Evolutionary conservation across 37 sponge, comb jelly and placozoan genomes (phyloP).

Genomic region (Spongilla lacustris): DNA sequence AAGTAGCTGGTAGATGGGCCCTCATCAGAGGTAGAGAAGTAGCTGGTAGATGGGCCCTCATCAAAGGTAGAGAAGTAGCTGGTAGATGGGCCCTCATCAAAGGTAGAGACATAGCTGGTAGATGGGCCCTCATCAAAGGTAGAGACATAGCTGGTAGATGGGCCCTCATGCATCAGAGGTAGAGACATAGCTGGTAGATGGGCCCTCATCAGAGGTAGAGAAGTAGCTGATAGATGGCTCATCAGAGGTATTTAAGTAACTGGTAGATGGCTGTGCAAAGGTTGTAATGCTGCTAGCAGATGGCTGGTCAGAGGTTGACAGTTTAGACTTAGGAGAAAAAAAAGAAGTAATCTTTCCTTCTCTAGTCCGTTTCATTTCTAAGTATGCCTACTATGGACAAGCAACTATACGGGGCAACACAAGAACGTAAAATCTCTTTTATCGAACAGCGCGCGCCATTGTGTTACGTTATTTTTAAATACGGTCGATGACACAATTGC

Average conservation of each 20-base stretch:
- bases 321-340: neutral
- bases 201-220: too few relatives aligned
- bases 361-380: neutral
- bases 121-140: too few relatives aligned
- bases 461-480: neutral
- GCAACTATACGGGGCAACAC: neutral
- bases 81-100: too few relatives aligned
- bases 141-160: too few relatives aligned
- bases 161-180: too few relatives aligned
- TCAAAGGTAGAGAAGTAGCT: too few relatives aligned
- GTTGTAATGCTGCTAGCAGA: neutral
- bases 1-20: too few relatives aligned
- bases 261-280: neutral
- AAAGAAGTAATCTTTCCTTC: neutral
- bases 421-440: neutral
- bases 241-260: conserved; percentile 1
- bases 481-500: neutral
- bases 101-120: too few relatives aligned
- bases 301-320: neutral
- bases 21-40: too few relatives aligned
- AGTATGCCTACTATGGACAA: neutral
- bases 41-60: too few relatives aligned
- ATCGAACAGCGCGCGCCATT: neutral
- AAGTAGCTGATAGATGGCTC: too few relatives aligned
- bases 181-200: too few relatives aligned